Evolutionary conservation across 2,797 vertebrate genomes (phyloP).

Genomic region (Enteromius treurensis): DNA sequence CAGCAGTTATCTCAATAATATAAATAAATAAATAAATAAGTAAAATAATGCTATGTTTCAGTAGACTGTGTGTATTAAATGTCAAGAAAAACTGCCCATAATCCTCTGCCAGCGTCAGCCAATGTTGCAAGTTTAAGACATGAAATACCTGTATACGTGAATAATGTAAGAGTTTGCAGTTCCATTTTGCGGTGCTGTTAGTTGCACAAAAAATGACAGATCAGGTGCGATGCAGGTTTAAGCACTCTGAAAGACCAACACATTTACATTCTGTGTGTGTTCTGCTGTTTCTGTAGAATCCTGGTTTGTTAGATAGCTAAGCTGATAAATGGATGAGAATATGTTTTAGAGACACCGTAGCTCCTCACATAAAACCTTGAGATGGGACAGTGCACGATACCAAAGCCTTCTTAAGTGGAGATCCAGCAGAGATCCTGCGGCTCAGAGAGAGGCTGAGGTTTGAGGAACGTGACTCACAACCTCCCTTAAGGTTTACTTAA

Average conservation of each 20-base stretch:
- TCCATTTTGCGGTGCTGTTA: background rate
- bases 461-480: conserved; percentile 22
- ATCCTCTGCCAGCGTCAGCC: background rate
- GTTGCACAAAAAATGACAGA: background rate
- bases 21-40: too few species aligned
- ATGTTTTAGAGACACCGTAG: conserved; percentile 10
- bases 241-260: background rate
- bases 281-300: conserved; percentile 17
- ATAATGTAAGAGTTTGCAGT: background rate
- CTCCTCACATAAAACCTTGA: conserved; percentile 3
- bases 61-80: background rate
- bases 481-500: conserved; percentile 42
- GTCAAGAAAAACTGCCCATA: background rate
- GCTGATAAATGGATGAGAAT: conserved; percentile 19
- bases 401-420: conserved; percentile 27
- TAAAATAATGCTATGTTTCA: background rate
- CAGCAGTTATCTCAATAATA: background rate
- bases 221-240: background rate
- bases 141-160: background rate
- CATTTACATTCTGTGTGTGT: background rate
- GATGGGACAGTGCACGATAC: conserved; percentile 33
- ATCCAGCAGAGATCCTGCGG: conserved; percentile 22
- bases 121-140: background rate
- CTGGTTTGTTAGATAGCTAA: conserved; percentile 37
- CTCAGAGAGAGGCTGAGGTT: conserved; percentile 18